Evolutionary conservation across 2,888 invertebrate genomes (phyloP).

Genomic region (Cantharis rustica): DNA sequence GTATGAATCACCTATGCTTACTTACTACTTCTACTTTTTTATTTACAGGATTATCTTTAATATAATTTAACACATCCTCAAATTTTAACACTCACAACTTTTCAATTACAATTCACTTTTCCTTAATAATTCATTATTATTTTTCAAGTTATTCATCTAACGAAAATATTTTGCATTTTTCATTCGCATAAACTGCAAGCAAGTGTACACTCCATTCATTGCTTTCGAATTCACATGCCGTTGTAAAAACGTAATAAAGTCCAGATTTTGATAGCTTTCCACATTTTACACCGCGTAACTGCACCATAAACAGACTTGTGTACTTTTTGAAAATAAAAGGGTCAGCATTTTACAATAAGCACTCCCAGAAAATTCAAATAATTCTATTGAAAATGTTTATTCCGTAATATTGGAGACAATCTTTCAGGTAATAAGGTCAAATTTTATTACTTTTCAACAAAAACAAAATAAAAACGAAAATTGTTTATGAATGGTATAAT

Average conservation of each 20-base stretch:
- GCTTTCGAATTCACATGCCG: conserved; percentile 23
- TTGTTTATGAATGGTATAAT: background rate
- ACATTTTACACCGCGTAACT: conserved; percentile 22
- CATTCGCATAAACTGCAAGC: background rate
- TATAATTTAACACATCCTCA: background rate
- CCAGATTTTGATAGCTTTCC: conserved; percentile 25
- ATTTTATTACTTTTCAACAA: background rate
- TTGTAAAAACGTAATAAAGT: conserved; percentile 28
- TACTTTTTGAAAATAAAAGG: conserved; percentile 5
- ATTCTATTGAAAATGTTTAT: background rate
- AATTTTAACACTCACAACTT: background rate
- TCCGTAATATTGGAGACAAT: background rate
- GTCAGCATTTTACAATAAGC: conserved; percentile 13
- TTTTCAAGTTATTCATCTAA: too few relatives aligned
- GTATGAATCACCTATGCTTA: conserved; percentile 24
- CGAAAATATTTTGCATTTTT: background rate
- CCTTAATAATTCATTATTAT: too few relatives aligned
- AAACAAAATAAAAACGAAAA: background rate
- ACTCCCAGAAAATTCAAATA: background rate
- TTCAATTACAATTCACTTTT: background rate
- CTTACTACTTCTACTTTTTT: conserved; percentile 4
- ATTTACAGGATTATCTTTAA: background rate
- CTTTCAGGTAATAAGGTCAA: background rate
- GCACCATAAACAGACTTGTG: conserved; percentile 11
- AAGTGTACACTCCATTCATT: conserved; percentile 5